phyloP scores from a whole-genome alignment of 2,113 vertebrate genomes.

The Scophthalmus maximus region DNA sequence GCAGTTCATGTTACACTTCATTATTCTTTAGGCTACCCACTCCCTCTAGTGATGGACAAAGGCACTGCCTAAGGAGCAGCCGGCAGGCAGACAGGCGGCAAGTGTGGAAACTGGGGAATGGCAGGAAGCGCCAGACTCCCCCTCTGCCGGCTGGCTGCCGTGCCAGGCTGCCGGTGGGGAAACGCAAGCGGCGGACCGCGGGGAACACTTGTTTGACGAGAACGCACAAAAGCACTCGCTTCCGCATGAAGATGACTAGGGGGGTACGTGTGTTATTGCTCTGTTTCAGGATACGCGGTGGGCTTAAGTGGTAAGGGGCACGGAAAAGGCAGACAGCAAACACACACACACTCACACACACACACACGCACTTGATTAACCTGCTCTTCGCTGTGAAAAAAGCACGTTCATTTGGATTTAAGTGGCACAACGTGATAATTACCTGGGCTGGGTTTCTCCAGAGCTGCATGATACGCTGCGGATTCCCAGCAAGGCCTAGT shows the following conservation, averaged over 20 bases:
- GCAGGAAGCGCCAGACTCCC: conserved; percentile 43
- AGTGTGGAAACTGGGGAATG: conserved; percentile 29
- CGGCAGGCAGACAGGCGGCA: conserved; percentile 40
- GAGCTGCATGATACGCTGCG: conserved; percentile 31
- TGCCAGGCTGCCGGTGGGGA: conserved; percentile 31
- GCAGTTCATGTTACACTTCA: conserved; percentile 31
- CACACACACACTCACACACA: neutral
- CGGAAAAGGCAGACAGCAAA: neutral
- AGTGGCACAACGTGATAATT: conserved; percentile 56
- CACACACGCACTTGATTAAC: conserved; percentile 48
- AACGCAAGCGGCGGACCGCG: conserved; percentile 12
- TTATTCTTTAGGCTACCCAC: conserved; percentile 74
- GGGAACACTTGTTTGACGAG: conserved; percentile 39
- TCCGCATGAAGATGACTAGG: conserved; percentile 18
- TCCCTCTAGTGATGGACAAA: conserved; percentile 82
- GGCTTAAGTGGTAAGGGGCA: conserved; percentile 9
- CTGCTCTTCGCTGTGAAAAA: conserved; percentile 40
- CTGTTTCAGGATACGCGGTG: conserved; percentile 5
- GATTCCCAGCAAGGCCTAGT: conserved; percentile 51
- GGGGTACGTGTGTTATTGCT: neutral
- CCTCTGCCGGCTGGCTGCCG: conserved; percentile 22
- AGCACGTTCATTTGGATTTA: conserved; percentile 64
- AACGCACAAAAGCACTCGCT: conserved; percentile 23
- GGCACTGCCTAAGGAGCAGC: conserved; percentile 74
- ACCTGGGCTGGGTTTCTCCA: conserved; percentile 45